A percentile compares a stretch with the other conserved stretches of the same genome.
These are phyloP conservation scores for Trichogramma dendrolimi DNA, from an alignment of 2,888 invertebrate species.

Conservation along the genomic window DNA sequence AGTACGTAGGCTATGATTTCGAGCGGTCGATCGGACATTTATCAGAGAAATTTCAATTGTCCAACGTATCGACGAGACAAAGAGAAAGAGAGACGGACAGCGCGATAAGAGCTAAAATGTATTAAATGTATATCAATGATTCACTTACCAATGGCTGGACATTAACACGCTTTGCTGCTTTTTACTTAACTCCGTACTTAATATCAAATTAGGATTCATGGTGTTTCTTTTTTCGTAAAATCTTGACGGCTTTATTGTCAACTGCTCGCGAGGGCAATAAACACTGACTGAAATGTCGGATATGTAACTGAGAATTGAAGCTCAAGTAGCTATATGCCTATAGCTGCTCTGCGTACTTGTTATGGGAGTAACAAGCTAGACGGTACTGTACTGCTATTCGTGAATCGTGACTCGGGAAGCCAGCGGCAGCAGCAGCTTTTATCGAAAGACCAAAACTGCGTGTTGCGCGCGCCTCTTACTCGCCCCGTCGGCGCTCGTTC, in stretches of 20 bases:
- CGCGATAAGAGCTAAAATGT: slow-evolving; percentile 22
- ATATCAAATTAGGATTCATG: slow-evolving; percentile 46
- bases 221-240: slow-evolving; percentile 52
- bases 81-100: neutral
- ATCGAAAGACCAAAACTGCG: no score
- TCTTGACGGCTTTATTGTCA: slow-evolving; percentile 39
- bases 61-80: neutral
- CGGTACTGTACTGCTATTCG: neutral
- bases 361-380: neutral
- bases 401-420: neutral
- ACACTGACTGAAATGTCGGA: neutral
- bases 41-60: no score
- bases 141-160: slow-evolving; percentile 63
- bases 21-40: no score
- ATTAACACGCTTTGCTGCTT: slow-evolving; percentile 58
- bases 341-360: no score
- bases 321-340: no score
- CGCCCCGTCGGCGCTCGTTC: neutral
- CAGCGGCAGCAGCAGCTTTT: no score
- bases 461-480: neutral
- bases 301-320: no score
- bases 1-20: no score
- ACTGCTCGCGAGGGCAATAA: slow-evolving; percentile 23
- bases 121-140: slow-evolving; percentile 32
- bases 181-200: slow-evolving; percentile 50